These are phyloP conservation scores for Brachionus paranguensis DNA, from an alignment of 1,140 invertebrate species.

Conservation along the genomic window DNA sequence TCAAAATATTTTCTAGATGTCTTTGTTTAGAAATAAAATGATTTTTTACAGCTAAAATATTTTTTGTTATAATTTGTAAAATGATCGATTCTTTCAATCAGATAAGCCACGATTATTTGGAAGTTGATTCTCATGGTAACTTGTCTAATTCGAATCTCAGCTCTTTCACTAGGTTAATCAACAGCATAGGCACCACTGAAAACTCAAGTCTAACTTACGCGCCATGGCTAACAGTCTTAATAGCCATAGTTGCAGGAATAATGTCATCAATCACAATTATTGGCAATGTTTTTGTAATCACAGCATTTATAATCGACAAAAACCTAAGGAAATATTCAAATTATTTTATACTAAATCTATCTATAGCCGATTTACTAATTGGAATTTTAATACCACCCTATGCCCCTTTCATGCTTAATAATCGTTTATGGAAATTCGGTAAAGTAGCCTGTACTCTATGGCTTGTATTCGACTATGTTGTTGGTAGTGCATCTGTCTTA, in stretches of 20 bases:
- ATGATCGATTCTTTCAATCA: neutral
- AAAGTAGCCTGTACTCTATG: constrained; percentile 40
- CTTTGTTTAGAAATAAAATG: neutral
- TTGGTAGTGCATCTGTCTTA: constrained; percentile 41
- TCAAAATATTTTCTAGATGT: neutral
- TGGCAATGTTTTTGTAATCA: constrained; percentile 45
- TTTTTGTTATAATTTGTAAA: neutral
- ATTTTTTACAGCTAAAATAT: too few species aligned
- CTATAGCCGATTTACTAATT: constrained; percentile 46
- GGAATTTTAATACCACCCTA: constrained; percentile 42
- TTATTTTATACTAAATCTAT: constrained; percentile 47
- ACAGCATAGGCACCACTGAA: neutral
- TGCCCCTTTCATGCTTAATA: constrained; percentile 20
- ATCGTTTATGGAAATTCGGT: constrained; percentile 39
- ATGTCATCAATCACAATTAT: constrained; percentile 41
- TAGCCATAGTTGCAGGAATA: constrained; percentile 18
- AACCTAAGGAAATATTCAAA: constrained; percentile 46
- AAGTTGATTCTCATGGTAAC: neutral
- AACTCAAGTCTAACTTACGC: neutral
- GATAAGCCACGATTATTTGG: neutral
- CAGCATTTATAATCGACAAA: constrained; percentile 45
- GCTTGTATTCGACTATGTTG: constrained; percentile 41
- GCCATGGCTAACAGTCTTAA: constrained; percentile 36
- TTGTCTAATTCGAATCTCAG: neutral
- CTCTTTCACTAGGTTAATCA: neutral